phyloP scores from a whole-genome alignment of 2,797 vertebrate genomes.

The Liparis tanakae region DNA sequence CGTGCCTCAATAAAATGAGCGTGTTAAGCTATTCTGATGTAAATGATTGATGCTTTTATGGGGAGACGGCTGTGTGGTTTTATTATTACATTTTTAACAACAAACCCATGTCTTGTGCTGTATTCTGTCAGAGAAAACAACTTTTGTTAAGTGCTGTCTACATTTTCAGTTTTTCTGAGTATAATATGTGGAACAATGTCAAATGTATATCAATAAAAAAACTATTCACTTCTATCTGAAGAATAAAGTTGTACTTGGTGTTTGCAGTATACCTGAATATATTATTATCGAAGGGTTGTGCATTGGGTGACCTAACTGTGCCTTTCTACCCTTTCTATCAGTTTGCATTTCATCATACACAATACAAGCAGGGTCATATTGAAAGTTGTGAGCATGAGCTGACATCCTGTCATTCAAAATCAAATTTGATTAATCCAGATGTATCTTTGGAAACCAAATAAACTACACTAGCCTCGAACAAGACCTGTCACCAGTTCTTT shows the following conservation, averaged over 20 bases:
- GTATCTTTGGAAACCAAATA: constrained; percentile 53
- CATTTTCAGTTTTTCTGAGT: constrained; percentile 14
- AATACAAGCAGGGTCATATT: constrained; percentile 26
- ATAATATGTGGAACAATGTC: constrained; percentile 3
- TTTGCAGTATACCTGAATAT: constrained; percentile 11
- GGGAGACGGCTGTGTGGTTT: constrained; percentile 12
- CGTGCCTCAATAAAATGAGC: constrained; percentile 41
- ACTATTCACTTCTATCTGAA: background rate
- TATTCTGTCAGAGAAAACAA: constrained; percentile 6
- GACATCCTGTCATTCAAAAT: constrained; percentile 64
- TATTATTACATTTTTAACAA: constrained; percentile 34
- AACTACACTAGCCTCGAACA: constrained; percentile 47
- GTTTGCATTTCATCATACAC: constrained; percentile 70
- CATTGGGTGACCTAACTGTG: constrained; percentile 20
- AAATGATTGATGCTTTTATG: constrained; percentile 38
- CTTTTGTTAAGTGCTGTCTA: constrained; percentile 1
- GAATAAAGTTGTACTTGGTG: constrained; percentile 4
- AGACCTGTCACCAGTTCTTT: constrained; percentile 24
- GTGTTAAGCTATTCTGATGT: constrained; percentile 44
- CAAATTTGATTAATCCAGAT: constrained; percentile 52
- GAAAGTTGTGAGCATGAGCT: constrained; percentile 55
- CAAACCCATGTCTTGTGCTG: constrained; percentile 16
- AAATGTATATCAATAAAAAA: background rate
- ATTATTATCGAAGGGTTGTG: constrained; percentile 30
- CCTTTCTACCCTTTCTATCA: constrained; percentile 51